Conservation (phyloP, 1,140 invertebrate genomes). For the Neocloeon triangulifer region DNA sequence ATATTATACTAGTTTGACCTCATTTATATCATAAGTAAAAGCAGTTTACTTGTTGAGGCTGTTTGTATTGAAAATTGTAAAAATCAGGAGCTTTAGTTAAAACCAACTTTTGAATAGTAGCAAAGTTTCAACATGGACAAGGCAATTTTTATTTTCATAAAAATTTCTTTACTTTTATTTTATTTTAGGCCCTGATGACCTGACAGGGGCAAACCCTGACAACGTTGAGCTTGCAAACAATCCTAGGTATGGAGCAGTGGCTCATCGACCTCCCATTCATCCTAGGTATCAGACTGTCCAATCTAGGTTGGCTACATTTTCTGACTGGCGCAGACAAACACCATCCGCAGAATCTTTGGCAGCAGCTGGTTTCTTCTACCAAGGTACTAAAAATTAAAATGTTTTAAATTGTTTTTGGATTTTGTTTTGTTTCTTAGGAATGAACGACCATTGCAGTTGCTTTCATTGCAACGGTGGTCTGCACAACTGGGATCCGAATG, state of each 20-base stretch:
- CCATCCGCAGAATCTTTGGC: conserved; percentile 42
- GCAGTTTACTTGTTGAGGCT: too few species aligned
- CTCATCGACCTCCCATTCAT: conserved; percentile 30
- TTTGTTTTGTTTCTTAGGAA: conserved; percentile 20
- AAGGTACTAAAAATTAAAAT: conserved; percentile 19
- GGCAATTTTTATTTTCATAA: too few species aligned
- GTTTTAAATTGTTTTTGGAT: conserved; percentile 1
- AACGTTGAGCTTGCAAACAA: conserved; percentile 12
- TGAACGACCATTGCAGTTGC: conserved; percentile 56
- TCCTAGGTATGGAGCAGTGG: conserved; percentile 12
- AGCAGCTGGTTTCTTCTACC: conserved; percentile 55
- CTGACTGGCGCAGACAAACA: conserved; percentile 31
- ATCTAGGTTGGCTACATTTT: conserved; percentile 35
- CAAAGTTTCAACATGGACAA: too few species aligned
- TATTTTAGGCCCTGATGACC: background rate
- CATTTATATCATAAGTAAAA: too few species aligned
- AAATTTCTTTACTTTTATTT: conserved; percentile 4
- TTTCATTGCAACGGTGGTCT: conserved; percentile 80
- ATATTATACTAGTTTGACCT: conserved; percentile 8
- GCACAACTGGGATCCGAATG: conserved; percentile 58
- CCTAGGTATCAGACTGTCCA: conserved; percentile 34
- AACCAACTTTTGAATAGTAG: too few species aligned
- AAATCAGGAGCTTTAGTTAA: too few species aligned
- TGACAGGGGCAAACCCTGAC: background rate
- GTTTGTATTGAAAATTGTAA: too few species aligned